phyloP scores from a whole-genome alignment of 2,797 vertebrate genomes.

The Lithobates sylvaticus region DNA sequence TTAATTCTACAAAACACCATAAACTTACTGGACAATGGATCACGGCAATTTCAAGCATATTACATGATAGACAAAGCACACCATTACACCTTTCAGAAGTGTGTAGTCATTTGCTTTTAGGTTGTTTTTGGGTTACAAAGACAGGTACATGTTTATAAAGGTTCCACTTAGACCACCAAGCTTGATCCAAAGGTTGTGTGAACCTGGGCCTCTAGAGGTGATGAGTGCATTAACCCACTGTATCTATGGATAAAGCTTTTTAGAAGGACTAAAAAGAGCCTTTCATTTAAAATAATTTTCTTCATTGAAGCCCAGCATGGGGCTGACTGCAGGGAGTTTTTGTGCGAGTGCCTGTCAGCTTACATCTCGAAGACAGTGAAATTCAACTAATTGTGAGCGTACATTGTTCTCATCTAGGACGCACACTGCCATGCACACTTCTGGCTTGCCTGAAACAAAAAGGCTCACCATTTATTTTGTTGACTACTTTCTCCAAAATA shows the following conservation, averaged over 20 bases:
- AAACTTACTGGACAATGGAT: not conserved
- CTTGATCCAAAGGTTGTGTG: constrained; percentile 69
- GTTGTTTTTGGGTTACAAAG: not conserved
- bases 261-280: constrained; percentile 44
- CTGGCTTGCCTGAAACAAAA: constrained; percentile 11
- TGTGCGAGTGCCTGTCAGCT: constrained; percentile 74
- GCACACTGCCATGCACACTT: constrained; percentile 61
- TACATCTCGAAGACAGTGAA: constrained; percentile 72
- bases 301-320: constrained; percentile 71
- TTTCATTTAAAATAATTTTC: constrained; percentile 72
- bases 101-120: not conserved
- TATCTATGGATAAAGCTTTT: constrained; percentile 67
- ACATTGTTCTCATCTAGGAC: constrained; percentile 63
- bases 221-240: constrained; percentile 70
- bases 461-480: not conserved
- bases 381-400: constrained; percentile 72
- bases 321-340: constrained; percentile 73
- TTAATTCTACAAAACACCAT: not conserved
- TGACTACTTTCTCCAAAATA: not conserved
- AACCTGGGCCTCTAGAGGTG: constrained; percentile 68
- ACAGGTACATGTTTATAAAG: constrained; percentile 17
- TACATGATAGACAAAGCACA: not conserved
- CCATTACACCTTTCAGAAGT: not conserved
- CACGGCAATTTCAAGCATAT: too few relatives aligned
- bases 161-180: constrained; percentile 67